Conservation (phyloP, 1,140 invertebrate genomes). For the Spodoptera frugiperda region DNA sequence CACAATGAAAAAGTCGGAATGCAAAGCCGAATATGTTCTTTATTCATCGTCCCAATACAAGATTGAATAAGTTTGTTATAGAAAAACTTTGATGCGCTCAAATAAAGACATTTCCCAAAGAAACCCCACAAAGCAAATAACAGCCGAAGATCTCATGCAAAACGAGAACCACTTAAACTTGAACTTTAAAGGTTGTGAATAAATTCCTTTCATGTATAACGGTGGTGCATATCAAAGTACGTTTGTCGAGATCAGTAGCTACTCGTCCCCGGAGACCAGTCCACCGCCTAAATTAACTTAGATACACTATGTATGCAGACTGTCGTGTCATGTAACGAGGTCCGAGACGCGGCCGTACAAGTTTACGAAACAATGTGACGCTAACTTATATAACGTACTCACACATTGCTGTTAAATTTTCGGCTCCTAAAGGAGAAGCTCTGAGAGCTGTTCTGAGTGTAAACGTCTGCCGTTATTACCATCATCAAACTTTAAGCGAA, state of each 20-base stretch:
- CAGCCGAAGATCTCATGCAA: constrained; percentile 16
- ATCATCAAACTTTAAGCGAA: constrained; percentile 35
- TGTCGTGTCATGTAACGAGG: constrained; percentile 71
- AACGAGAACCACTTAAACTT: constrained; percentile 34
- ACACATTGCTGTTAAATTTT: constrained; percentile 48
- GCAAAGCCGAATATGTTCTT: too few relatives aligned
- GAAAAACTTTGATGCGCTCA: not conserved
- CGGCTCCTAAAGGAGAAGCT: constrained; percentile 21
- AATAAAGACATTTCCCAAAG: not conserved
- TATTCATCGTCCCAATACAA: not conserved
- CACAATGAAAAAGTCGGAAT: too few relatives aligned
- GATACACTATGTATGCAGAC: constrained; percentile 81
- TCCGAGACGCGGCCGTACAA: constrained; percentile 62
- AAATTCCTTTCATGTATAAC: constrained; percentile 66
- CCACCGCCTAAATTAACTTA: constrained; percentile 80
- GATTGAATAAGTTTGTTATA: not conserved
- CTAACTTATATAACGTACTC: constrained; percentile 35
- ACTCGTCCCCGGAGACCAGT: constrained; percentile 63
- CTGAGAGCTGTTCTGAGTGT: constrained; percentile 39
- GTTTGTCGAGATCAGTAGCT: constrained; percentile 68
- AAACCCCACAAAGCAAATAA: constrained; percentile 8
- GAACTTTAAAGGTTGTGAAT: constrained; percentile 57
- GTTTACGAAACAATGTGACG: constrained; percentile 46
- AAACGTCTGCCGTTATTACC: constrained; percentile 36
- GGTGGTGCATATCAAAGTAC: constrained; percentile 66